Conservation (phyloP, 2,888 invertebrate species). For the Pantelozetes paolii region DNA sequence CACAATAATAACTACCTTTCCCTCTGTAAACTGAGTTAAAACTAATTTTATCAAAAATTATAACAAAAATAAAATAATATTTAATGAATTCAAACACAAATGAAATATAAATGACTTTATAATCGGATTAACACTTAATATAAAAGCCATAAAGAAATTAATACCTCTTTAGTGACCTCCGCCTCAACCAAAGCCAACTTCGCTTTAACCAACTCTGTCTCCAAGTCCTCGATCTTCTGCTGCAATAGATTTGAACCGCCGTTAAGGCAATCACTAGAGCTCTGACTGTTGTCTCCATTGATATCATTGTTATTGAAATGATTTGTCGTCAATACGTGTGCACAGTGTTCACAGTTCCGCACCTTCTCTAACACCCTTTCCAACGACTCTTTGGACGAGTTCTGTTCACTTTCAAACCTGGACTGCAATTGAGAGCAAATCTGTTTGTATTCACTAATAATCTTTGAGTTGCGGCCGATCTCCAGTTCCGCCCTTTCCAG, state of each 20-base stretch:
- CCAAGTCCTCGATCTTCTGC: slow-evolving; percentile 77
- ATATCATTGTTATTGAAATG: slow-evolving; percentile 40
- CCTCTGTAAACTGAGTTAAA: too few species aligned
- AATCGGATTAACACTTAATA: too few species aligned
- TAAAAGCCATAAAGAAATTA: background rate
- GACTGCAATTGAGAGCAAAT: slow-evolving; percentile 67
- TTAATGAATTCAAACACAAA: too few species aligned
- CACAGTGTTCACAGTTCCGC: slow-evolving; percentile 43
- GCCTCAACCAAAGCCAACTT: slow-evolving; percentile 95
- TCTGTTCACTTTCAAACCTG: slow-evolving; percentile 74
- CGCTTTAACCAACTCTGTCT: slow-evolving; percentile 91
- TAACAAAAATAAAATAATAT: too few species aligned
- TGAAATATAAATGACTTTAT: too few species aligned
- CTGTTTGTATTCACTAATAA: slow-evolving; percentile 86
- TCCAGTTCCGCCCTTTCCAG: slow-evolving; percentile 67
- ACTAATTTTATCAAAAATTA: too few species aligned
- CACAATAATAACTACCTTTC: too few species aligned
- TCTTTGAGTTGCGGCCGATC: slow-evolving; percentile 65
- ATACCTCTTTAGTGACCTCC: slow-evolving; percentile 71
- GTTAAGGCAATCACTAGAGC: background rate
- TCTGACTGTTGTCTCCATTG: slow-evolving; percentile 36
- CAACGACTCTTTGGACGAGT: slow-evolving; percentile 58
- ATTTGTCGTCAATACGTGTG: slow-evolving; percentile 22
- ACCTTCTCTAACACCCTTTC: slow-evolving; percentile 58
- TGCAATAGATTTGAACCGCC: slow-evolving; percentile 54